Evolutionary conservation across 2,797 vertebrate genomes (phyloP).

Genomic region (Psittacula derbiana): DNA sequence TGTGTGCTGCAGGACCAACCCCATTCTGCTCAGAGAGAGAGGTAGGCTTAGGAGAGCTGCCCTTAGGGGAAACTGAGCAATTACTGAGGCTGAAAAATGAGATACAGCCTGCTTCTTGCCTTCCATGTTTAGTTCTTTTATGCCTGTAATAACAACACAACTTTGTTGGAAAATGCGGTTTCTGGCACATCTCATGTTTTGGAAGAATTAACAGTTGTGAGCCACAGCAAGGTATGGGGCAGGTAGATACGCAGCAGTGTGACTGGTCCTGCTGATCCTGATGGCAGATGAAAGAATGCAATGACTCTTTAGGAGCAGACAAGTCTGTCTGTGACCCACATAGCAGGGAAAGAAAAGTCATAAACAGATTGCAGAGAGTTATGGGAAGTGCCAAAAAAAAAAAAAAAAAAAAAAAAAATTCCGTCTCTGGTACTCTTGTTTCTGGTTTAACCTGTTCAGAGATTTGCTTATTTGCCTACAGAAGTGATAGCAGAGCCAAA

Average conservation of each 20-base stretch:
- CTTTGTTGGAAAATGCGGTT: background rate
- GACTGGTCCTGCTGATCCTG: background rate
- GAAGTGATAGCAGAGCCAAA: background rate
- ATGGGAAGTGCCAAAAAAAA: background rate
- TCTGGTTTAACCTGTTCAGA: background rate
- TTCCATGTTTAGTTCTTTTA: background rate
- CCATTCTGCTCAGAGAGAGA: background rate
- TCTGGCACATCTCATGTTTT: background rate
- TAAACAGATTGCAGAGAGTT: background rate
- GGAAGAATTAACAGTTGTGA: background rate
- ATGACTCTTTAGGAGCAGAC: constrained; percentile 13
- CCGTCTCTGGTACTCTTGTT: background rate
- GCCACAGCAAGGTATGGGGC: background rate
- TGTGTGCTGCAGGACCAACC: background rate
- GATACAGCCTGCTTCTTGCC: background rate
- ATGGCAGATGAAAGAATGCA: background rate
- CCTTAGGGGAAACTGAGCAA: background rate
- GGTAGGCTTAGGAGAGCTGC: background rate
- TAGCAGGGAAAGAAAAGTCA: background rate
- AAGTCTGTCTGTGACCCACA: constrained; percentile 15
- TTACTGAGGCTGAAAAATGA: background rate
- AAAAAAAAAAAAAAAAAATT: background rate
- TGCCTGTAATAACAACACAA: background rate
- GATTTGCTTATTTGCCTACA: background rate
- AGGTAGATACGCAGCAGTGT: background rate